Conservation (phyloP, 2,113 vertebrate species). For the Tursiops truncatus region DNA sequence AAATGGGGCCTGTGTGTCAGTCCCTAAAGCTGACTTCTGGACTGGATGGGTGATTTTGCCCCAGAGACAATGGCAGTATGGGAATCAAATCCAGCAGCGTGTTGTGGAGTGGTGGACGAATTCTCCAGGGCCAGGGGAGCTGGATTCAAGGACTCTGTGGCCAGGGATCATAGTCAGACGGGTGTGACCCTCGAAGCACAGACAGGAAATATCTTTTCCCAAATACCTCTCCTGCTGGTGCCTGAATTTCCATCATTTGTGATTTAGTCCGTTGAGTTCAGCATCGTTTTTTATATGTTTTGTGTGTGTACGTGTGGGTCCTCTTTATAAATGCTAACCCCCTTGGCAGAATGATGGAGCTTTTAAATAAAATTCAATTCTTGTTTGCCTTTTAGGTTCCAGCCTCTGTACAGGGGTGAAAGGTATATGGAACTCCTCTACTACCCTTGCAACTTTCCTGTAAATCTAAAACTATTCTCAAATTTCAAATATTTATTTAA, state of each 20-base stretch:
- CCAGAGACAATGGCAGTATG: not conserved
- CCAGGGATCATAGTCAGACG: not conserved
- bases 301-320: no score
- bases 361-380: not conserved
- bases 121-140: not conserved
- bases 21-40: not conserved
- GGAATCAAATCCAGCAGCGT: fast-evolving
- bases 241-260: not conserved
- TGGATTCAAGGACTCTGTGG: not conserved
- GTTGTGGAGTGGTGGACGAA: not conserved
- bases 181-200: not conserved
- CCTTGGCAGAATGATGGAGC: not conserved
- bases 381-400: not conserved
- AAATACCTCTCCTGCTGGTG: not conserved
- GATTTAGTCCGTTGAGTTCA: not conserved
- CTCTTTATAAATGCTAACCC: not conserved
- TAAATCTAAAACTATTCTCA: not conserved
- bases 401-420: not conserved
- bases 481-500: not conserved
- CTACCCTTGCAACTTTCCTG: not conserved
- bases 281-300: not conserved
- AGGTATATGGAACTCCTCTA: not conserved
- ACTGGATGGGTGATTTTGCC: not conserved
- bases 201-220: not conserved
- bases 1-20: not conserved